Percentiles rank a stretch among this genome's conserved stretches.
phyloP scores from a whole-genome alignment of 2,888 invertebrate genomes.

The Ophion obscuratus region DNA sequence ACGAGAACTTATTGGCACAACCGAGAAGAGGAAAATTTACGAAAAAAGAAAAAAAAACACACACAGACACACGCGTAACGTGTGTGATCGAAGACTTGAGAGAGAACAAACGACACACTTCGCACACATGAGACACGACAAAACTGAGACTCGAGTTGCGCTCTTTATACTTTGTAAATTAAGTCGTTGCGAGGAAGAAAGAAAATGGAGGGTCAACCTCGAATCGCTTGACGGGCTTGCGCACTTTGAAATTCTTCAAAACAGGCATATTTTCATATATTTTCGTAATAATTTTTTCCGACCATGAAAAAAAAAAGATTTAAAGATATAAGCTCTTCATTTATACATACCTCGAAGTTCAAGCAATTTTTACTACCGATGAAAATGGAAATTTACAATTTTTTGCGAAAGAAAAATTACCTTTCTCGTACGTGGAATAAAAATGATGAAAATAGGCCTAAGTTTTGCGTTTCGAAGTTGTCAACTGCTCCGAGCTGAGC shows the following conservation, averaged over 20 bases:
- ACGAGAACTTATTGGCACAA: conserved; percentile 59
- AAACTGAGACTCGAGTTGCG: conserved; percentile 69
- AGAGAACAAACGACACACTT: conserved; percentile 56
- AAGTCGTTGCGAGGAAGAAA: conserved; percentile 69
- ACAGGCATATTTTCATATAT: conserved; percentile 2
- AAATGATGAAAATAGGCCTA: neutral
- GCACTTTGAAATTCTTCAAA: neutral
- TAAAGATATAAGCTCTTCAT: neutral
- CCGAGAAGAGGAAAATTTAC: conserved; percentile 54
- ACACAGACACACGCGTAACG: conserved; percentile 15
- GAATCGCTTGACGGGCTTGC: conserved; percentile 30
- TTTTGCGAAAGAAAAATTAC: neutral
- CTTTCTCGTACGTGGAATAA: neutral
- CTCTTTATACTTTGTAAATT: conserved; percentile 76
- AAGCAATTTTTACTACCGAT: neutral
- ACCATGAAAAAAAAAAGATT: neutral
- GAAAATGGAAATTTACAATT: neutral
- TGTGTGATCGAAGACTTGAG: conserved; percentile 55
- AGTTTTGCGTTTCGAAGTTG: neutral
- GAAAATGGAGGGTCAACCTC: conserved; percentile 25
- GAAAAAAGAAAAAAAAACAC: neutral
- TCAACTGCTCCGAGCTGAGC: neutral
- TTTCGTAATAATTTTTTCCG: neutral
- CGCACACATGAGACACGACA: neutral
- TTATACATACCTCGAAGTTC: neutral